Conservation (phyloP, 2,113 vertebrate species). For the Pterocles burchelli region DNA sequence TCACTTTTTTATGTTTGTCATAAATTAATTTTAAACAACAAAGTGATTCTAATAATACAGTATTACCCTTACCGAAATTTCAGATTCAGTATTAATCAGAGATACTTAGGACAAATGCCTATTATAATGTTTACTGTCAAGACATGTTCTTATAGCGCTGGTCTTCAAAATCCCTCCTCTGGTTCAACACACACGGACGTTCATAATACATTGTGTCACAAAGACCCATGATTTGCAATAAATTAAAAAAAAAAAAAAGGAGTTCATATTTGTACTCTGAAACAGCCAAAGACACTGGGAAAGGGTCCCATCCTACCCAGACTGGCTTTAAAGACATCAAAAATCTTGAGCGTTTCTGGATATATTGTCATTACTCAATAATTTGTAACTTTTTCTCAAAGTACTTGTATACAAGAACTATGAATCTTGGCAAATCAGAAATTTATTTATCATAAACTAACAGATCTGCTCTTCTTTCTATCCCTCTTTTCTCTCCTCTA, state of each 20-base stretch:
- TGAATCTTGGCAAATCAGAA: neutral
- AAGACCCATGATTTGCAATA: neutral
- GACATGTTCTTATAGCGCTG: neutral
- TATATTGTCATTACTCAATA: neutral
- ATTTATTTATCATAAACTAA: neutral
- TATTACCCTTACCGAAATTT: neutral
- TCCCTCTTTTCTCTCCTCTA: neutral
- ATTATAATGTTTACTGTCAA: neutral
- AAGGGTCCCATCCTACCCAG: neutral
- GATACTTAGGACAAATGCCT: neutral
- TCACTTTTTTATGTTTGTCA: neutral
- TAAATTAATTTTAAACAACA: neutral
- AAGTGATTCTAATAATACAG: neutral
- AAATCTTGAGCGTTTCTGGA: neutral
- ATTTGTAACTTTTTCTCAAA: neutral
- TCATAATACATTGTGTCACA: neutral
- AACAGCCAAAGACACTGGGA: neutral
- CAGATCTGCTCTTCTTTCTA: neutral
- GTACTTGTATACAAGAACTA: neutral
- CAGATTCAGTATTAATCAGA: neutral
- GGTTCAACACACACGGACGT: neutral
- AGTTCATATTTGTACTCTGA: neutral
- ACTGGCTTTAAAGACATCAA: neutral
- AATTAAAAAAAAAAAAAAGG: no score
- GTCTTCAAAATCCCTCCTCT: neutral